Percentiles rank a stretch among this genome's conserved stretches.
Evolutionary conservation across 2,113 vertebrate species (phyloP).

Genomic region (Oryzias javanicus): DNA sequence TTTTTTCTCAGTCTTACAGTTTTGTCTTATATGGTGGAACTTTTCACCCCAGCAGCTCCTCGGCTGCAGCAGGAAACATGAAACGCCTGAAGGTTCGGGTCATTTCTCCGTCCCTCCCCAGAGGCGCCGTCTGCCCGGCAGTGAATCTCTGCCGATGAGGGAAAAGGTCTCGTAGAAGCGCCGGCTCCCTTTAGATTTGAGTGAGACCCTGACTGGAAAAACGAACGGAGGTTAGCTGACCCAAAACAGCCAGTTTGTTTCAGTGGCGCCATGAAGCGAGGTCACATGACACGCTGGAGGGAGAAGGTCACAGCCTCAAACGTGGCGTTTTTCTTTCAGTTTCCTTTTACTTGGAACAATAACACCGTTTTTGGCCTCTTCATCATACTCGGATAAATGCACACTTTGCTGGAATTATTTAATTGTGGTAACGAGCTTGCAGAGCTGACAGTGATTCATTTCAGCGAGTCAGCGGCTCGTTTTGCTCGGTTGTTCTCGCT

Average conservation of each 20-base stretch:
- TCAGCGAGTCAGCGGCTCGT: constrained; percentile 15
- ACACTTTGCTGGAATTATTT: neutral
- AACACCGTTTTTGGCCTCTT: neutral
- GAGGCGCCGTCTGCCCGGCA: constrained; percentile 7
- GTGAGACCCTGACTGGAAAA: constrained; percentile 4
- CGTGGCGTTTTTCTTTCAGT: neutral
- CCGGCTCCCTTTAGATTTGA: neutral
- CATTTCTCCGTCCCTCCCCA: constrained; percentile 2
- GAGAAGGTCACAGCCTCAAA: neutral
- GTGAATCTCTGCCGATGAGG: constrained; percentile 9
- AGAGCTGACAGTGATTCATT: constrained; percentile 14
- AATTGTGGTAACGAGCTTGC: constrained; percentile 14
- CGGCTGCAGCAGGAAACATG: neutral
- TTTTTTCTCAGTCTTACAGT: too few relatives aligned
- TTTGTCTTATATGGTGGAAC: too few relatives aligned
- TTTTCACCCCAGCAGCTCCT: constrained; percentile 5
- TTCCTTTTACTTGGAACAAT: neutral
- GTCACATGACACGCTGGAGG: neutral
- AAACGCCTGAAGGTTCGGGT: neutral
- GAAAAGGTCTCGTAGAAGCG: constrained; percentile 20
- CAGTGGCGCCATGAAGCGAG: neutral
- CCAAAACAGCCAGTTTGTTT: neutral
- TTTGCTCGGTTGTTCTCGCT: neutral
- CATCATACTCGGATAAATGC: neutral
- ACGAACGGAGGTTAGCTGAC: neutral